These are phyloP conservation scores for Callocephalon fimbriatum DNA, from an alignment of 2,113 vertebrate genomes.

Conservation along the genomic window DNA sequence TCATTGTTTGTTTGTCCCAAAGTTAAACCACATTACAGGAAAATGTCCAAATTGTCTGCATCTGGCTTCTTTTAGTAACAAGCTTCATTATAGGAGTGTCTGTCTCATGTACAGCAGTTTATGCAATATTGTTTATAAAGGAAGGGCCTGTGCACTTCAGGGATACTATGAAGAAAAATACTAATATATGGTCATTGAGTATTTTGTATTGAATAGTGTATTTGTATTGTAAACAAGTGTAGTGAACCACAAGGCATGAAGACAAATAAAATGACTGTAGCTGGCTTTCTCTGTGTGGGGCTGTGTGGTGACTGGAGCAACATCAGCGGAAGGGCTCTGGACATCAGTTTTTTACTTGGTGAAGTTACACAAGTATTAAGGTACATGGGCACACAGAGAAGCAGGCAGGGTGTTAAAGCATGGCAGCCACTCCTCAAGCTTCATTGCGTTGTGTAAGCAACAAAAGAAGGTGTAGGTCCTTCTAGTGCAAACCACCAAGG, in stretches of 20 bases:
- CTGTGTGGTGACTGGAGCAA: background rate
- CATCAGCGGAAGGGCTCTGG: fast-evolving
- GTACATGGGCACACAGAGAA: background rate
- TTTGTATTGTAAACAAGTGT: conserved; percentile 77
- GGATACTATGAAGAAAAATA: conserved; percentile 64
- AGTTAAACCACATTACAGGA: background rate
- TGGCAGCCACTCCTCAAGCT: background rate
- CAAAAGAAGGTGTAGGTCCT: background rate
- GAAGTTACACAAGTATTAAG: background rate
- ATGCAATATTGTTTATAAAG: conserved; percentile 62
- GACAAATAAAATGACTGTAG: conserved; percentile 71
- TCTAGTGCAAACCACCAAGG: background rate
- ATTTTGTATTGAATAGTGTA: conserved; percentile 77
- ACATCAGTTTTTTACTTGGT: background rate
- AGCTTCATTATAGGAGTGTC: conserved; percentile 40
- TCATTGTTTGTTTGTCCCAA: background rate
- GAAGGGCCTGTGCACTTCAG: conserved; percentile 71
- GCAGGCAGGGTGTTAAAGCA: fast-evolving
- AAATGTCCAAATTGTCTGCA: background rate
- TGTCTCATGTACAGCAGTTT: conserved; percentile 50
- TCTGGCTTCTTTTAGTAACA: conserved; percentile 38
- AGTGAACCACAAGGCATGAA: conserved; percentile 75
- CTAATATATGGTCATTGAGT: conserved; percentile 70
- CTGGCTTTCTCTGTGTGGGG: conserved; percentile 1
- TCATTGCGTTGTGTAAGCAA: background rate